Evolutionary conservation across 2,888 invertebrate genomes (phyloP).

Genomic region (Coleophora flavipennella): DNA sequence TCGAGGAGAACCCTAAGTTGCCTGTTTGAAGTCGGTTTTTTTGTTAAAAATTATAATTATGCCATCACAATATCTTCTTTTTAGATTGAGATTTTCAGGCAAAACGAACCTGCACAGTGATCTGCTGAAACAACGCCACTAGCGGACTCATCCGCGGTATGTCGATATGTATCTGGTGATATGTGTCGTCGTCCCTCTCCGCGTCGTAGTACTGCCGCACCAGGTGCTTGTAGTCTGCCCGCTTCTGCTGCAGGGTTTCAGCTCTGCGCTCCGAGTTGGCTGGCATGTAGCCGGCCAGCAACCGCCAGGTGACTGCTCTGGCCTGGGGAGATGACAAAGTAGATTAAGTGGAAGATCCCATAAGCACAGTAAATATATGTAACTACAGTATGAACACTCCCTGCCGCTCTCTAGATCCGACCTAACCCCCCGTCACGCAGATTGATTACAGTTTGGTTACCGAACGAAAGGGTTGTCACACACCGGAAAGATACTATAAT

Average conservation of each 20-base stretch:
- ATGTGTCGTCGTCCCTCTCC: conserved; percentile 90
- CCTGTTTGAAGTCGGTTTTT: no score
- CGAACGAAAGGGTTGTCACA: no score
- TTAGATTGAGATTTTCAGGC: no score
- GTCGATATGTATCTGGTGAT: conserved; percentile 95
- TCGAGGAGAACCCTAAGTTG: no score
- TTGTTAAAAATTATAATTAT: no score
- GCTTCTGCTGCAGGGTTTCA: conserved; percentile 90
- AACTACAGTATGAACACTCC: no score
- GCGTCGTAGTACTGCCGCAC: conserved; percentile 97
- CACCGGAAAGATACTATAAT: no score
- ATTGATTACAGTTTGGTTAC: no score
- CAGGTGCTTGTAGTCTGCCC: conserved; percentile 95
- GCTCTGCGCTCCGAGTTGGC: conserved; percentile 91
- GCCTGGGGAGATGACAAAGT: conserved; percentile 40
- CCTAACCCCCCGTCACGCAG: no score
- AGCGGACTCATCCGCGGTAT: conserved; percentile 99
- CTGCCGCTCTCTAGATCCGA: no score
- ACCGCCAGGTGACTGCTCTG: conserved; percentile 77
- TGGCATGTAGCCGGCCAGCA: conserved; percentile 91
- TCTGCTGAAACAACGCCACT: conserved; percentile 96
- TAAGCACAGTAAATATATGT: no score
- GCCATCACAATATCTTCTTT: no score
- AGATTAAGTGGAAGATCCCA: background rate
- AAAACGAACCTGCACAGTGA: conserved; percentile 81